Evolutionary conservation across 2,797 vertebrate genomes (phyloP), one percentile per base, ranked within the genome.

Genomic region (Catostomus latipinnis): DNA sequence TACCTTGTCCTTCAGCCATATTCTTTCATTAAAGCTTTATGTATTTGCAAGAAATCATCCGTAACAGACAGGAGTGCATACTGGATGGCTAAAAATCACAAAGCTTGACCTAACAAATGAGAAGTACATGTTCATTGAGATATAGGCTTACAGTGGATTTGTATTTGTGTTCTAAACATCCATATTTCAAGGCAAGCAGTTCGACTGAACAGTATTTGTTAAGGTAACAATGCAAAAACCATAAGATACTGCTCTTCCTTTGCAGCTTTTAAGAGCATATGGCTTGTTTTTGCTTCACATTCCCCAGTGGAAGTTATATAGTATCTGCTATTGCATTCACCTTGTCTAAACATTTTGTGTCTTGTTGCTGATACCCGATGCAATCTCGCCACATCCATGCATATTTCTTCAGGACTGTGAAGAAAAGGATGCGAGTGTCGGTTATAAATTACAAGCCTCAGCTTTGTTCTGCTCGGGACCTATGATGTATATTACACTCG

Each of bases 271-370:
- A 43, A 62, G 77, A 58, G 45, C 5, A 34, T 34, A 71, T 14
- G 22, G 50, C 74, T 48, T 53, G 9, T 61, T 71, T 78, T 62
- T 16, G 11, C 18, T 12, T 53, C 16, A 18, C 52, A 6, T 67
- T 76, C 46, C 60, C 46, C n/a, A 2, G 74, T 66, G 75, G 56
- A 71, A 48, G 16, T 16, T 70, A 71, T 65, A 67, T 14, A 71
- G 73, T 74, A 22, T 72, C 67, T 73, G 69, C 62, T 87, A 87
- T 86, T 85, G 83, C 46, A 18, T 87, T 87, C 84, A 82, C 80
- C 84, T 86, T 87, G 77, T 87, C 87, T 76, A 87, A 83, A 87
- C 78, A 84, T 78, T 52, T 77, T 34, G n/a, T 77, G 63, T 62
- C 67, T 43, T 16, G 62, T 71, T 80, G 61, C 49, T 73, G 74